Base-by-base conservation (phyloP, 2,888 invertebrate genomes). In the Ischnura elegans region DNA sequence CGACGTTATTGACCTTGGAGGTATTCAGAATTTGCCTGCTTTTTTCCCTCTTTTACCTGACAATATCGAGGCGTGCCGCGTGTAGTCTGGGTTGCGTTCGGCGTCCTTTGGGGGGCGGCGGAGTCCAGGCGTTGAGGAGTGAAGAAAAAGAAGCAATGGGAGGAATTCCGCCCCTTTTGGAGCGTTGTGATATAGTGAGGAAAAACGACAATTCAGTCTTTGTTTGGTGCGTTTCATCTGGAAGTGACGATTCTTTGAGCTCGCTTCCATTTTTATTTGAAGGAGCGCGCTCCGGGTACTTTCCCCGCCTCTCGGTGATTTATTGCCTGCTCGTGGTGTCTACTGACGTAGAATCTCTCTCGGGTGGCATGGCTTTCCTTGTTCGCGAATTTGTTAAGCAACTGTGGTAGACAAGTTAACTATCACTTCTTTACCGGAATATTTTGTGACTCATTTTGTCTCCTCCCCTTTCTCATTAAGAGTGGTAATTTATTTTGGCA, bases 1-100 rank as follows among this genome's bases (percentile, higher is more conserved):
- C 29, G 76, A 36, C 29, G 76, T 76, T 76, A 76, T 76, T 76
- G 76, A 76, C 76, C 76, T 76, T 76, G 76, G 36, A 76, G 36
- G 76, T 36, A 76, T 76, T 76, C 76, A 76, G 36, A 76, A 76
- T 76, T 10, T 36, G 76, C 76, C 10, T 36, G 76, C 29, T 36
- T 76, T 76, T 25, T 10, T n/a, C 25, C n/a, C 29, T 76, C 36
- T 36, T 76, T 16, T 76, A 36, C 36, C 29, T 29, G 29, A 76
- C 29, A 36, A 76, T 76, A 76, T 76, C 36, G 76, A 76, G 76
- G 76, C 29, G 19, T 76, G 25, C 6, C 29, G 76, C 29, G 76
- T 76, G 36, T 76, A 13, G 4, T 76, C 3, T n/a, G 29, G 36
- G 76, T 36, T 36, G n/a, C 36, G 3, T 76, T 29, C 76, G 19